Percentiles rank a stretch among this genome's conserved stretches.
These are phyloP conservation scores for Riparia riparia DNA, from an alignment of 2,113 vertebrate genomes.

Conservation along the genomic window DNA sequence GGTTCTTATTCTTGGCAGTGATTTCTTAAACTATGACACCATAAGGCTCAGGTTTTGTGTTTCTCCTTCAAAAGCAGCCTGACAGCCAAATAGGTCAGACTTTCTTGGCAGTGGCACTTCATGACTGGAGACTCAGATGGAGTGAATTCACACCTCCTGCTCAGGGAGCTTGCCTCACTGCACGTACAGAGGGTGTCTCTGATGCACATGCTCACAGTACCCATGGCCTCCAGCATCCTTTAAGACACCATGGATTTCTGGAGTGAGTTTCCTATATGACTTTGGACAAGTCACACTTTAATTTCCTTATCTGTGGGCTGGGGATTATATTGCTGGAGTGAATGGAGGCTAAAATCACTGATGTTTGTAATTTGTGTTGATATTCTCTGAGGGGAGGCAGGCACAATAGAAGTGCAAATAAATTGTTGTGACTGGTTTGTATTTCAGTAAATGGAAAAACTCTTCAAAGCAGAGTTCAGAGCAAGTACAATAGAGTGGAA, in stretches of 20 bases:
- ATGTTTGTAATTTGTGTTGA: constrained; percentile 69
- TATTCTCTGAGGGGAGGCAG: constrained; percentile 53
- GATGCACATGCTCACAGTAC: not conserved
- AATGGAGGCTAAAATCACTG: constrained; percentile 60
- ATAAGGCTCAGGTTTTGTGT: not conserved
- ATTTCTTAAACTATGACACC: not conserved
- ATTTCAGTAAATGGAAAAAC: constrained; percentile 63
- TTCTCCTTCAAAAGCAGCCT: not conserved
- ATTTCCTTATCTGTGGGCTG: constrained; percentile 33
- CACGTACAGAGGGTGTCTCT: not conserved
- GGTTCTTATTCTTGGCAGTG: not conserved
- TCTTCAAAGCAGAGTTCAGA: constrained; percentile 59
- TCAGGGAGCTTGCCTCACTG: not conserved
- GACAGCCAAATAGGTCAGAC: not conserved
- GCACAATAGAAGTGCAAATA: constrained; percentile 66
- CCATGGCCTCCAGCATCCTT: constrained; percentile 28
- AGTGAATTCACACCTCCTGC: not conserved
- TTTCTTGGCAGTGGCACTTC: not conserved
- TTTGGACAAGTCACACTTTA: constrained; percentile 50
- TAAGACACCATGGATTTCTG: not conserved
- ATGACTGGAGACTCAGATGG: not conserved
- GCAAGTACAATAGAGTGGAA: constrained; percentile 60
- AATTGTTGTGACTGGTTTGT: constrained; percentile 64
- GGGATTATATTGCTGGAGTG: constrained; percentile 45
- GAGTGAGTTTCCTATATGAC: constrained; percentile 43